Evolutionary conservation across 2,113 vertebrate species (phyloP).

Genomic region (Propithecus coquereli): DNA sequence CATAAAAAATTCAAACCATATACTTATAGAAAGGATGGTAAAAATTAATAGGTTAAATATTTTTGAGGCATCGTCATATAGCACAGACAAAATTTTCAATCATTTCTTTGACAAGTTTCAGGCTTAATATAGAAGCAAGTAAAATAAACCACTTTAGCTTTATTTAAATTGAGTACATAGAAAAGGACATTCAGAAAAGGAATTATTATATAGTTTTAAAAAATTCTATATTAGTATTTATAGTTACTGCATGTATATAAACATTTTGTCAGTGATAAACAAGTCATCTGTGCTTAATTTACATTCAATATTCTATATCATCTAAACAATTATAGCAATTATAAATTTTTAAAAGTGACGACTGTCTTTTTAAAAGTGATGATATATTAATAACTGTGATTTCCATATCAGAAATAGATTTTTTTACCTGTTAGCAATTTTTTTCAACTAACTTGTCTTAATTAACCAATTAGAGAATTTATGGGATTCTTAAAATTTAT

Average conservation of each 20-base stretch:
- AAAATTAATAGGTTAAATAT: neutral
- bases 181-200: neutral
- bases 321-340: neutral
- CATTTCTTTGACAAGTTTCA: neutral
- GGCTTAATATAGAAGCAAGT: neutral
- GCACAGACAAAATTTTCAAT: neutral
- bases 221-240: neutral
- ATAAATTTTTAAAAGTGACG: neutral
- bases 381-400: neutral
- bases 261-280: neutral
- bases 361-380: neutral
- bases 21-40: neutral
- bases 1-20: neutral
- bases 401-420: neutral
- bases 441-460: neutral
- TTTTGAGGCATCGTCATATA: neutral
- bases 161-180: neutral
- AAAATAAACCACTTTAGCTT: neutral
- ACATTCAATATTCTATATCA: neutral
- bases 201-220: neutral
- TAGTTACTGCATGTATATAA: neutral
- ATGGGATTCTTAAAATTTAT: neutral
- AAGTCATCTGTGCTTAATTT: neutral
- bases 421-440: neutral
- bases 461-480: neutral